These are phyloP conservation scores for Arenaria interpres DNA, from an alignment of 2,113 vertebrate species.

Conservation along the genomic window DNA sequence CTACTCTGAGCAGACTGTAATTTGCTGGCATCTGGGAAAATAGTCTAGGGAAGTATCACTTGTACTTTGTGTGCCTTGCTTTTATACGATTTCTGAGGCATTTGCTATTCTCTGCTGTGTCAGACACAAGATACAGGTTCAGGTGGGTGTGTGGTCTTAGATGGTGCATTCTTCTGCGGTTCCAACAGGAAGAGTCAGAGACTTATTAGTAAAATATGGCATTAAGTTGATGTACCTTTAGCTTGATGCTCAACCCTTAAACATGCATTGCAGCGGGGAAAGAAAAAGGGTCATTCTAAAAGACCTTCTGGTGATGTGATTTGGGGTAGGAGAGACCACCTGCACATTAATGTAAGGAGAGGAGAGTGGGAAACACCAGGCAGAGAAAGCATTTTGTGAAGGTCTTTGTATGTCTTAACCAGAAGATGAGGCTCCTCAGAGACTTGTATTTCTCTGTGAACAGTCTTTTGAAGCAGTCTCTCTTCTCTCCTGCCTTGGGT, in stretches of 20 bases:
- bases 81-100: background rate
- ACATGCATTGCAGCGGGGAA: background rate
- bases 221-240: background rate
- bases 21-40: background rate
- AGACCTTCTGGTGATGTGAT: background rate
- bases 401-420: background rate
- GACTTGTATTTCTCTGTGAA: background rate
- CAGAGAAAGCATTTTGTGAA: background rate
- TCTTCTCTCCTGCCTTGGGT: background rate
- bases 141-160: background rate
- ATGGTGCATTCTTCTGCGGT: background rate
- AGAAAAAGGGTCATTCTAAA: background rate
- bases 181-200: background rate
- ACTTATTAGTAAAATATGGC: background rate
- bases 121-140: background rate
- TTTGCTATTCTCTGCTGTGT: background rate
- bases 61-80: background rate
- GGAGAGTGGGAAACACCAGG: background rate
- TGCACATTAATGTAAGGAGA: background rate
- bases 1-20: background rate
- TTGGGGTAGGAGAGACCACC: background rate
- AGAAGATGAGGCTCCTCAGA: background rate
- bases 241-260: background rate
- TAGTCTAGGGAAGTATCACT: background rate
- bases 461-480: background rate